phyloP scores from a whole-genome alignment of 2,888 invertebrate species.

The Acrocyrtus sp. region DNA sequence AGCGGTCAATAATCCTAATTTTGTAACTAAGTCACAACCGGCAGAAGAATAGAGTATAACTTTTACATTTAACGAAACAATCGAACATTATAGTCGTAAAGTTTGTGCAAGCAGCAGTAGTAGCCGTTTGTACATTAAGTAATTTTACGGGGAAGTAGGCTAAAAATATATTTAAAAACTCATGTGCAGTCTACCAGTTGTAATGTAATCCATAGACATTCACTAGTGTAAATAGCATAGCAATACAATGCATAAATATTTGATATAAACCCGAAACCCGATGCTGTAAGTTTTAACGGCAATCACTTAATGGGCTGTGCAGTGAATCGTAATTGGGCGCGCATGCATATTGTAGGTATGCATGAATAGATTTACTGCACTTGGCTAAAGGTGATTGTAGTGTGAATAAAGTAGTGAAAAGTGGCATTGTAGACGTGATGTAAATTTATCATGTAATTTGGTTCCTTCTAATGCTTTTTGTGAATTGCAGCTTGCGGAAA shows the following conservation, averaged over 20 bases:
- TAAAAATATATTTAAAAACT: background rate
- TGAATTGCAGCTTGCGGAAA: too few relatives aligned
- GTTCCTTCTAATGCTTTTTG: too few relatives aligned
- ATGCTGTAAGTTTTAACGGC: background rate
- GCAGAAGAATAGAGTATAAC: background rate
- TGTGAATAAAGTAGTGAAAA: background rate
- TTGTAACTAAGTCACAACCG: conserved; percentile 29
- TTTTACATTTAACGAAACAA: background rate
- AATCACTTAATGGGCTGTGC: conserved; percentile 18
- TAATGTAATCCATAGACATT: background rate
- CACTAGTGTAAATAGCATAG: background rate
- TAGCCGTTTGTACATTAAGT: conserved; percentile 8
- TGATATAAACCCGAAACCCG: background rate
- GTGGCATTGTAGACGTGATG: too few relatives aligned
- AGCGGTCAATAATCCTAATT: background rate
- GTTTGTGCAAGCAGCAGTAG: too few relatives aligned
- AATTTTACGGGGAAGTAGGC: background rate
- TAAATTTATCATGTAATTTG: conserved; percentile 46
- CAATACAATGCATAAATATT: background rate
- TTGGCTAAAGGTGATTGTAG: conserved; percentile 6
- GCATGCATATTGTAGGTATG: conserved; percentile 27
- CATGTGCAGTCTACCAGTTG: background rate
- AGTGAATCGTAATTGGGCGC: too few relatives aligned
- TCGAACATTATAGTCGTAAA: too few relatives aligned
- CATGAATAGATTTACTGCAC: conserved; percentile 7